Evolutionary conservation across 1,140 invertebrate genomes (phyloP).

Genomic region (Holcopasites calliopsidis): DNA sequence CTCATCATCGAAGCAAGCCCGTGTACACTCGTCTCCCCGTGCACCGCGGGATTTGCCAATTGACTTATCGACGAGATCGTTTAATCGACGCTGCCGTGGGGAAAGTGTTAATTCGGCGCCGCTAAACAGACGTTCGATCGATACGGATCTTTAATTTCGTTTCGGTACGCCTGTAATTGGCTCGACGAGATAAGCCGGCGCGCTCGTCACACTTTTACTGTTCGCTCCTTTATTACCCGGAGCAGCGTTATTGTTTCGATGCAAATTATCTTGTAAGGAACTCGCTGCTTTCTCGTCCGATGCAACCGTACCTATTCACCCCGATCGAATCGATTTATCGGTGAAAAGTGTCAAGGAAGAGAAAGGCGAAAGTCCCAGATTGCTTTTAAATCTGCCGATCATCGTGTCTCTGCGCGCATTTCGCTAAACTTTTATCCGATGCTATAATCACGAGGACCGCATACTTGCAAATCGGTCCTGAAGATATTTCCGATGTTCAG

Average conservation of each 20-base stretch:
- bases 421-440: too few species aligned
- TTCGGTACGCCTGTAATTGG: slow-evolving; percentile 68
- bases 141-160: slow-evolving; percentile 76
- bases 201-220: slow-evolving; percentile 41
- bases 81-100: slow-evolving; percentile 67
- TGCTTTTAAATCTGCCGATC: neutral
- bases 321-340: slow-evolving; percentile 26
- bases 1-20: slow-evolving; percentile 12
- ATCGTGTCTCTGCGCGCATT: neutral
- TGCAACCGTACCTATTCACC: neutral
- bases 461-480: too few species aligned
- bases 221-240: slow-evolving; percentile 56
- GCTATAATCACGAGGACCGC: too few species aligned
- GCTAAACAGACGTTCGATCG: slow-evolving; percentile 68
- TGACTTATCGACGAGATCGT: slow-evolving; percentile 69
- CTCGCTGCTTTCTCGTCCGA: neutral
- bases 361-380: slow-evolving; percentile 2
- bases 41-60: slow-evolving; percentile 4
- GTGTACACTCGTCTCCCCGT: neutral
- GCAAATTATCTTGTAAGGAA: slow-evolving; percentile 15
- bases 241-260: slow-evolving; percentile 38
- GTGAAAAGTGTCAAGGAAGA: slow-evolving; percentile 35
- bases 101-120: slow-evolving; percentile 75
- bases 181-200: slow-evolving; percentile 64
- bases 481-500: neutral